Base-by-base conservation (phyloP, 2,797 vertebrate species). In the Cheirogaleus major region DNA sequence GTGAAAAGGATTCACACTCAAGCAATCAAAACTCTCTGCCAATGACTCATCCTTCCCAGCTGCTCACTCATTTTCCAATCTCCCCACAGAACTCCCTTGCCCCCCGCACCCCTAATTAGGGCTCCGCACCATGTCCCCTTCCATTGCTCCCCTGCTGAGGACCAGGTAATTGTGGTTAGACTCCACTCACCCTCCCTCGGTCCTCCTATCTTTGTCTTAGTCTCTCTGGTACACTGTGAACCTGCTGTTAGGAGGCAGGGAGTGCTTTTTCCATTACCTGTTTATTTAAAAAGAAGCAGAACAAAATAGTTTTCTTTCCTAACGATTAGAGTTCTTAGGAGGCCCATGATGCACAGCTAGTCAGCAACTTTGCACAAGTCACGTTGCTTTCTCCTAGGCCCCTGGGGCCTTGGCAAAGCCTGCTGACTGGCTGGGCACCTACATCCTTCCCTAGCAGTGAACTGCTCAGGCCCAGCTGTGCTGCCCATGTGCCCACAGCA, bases 301-400 rank as follows among this genome's bases (percentile, higher is more conserved):
- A 85, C 79, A 80, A 86, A 94, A 91, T 23, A 15, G 43, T 69
- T 70, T 78, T 84, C 75, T 84, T 72, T 90, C 63, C 80, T 89
- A 87, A 89, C 4, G 10, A 93, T 52, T 7, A 72, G 79, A 67
- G 79, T 95, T 97, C 87, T 76, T 76, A 43, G 75, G 94, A 95
- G 45, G 41, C 45, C 45, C 30, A 25, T 50, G 43, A 91, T 4
- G 3, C 35, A n/a, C 10, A 14, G 14, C 48, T 55, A 63, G n/a
- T 89, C 50, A 83, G 86, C 86, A 78, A 94, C 90, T 94, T 95
- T 95, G 86, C 82, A 76, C 63, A 94, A 81, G 75, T 80, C 22
- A 50, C 35, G 63, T 18, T 7, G 43, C 72, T 79, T 27, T 73
- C 50, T 95, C 91, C n/a, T 20, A 43, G 55, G n/a, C 45, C 52